Evolutionary conservation across 2,797 vertebrate genomes (phyloP), one percentile per base, ranked within the genome.

Genomic region (Onychomys torridus): DNA sequence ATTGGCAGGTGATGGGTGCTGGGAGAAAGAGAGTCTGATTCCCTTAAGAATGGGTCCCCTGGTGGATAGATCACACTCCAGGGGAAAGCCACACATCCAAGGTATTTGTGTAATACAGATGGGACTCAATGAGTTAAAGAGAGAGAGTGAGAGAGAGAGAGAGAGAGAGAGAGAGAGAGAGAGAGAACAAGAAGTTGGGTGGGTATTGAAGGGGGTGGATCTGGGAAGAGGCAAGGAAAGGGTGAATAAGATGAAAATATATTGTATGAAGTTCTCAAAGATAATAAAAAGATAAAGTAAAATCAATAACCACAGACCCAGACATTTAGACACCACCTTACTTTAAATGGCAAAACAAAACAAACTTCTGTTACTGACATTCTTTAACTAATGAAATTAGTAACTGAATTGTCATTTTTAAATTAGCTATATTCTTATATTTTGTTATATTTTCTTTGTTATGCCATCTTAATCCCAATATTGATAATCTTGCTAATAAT

Each of bases 401-500:
- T 21, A 95, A 97, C 91, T 94, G 82, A 87, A 93, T 97, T 96
- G 93, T 43, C 76, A 37, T 91, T 86, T 92, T 89, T 77, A 94
- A 16, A 95, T 90, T 96, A 95, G 89, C 10, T 89, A 29, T 61
- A 43, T 57, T 87, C 25, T 89, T 67, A 52, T 34, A 46, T 92
- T 75, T 77, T 77, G 77, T 73, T 94, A n/a, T 87, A 87, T 94
- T 97, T 96, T 97, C 95, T 91, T 95, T 81, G 96, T 96, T 92
- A 90, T 40, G 65, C 52, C 92, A 52, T 82, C 88, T 92, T 91
- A 94, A 93, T 76, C 17, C 43, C 94, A 55, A 96, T 93, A 81
- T 97, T 91, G 79, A 96, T 97, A 96, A 95, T 97, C 90, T 96
- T 94, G 52, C 90, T 96, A 96, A 94, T 94, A 96, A 97, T 77